Evolutionary conservation across 2,113 vertebrate species (phyloP).

Genomic region (Petaurus breviceps): DNA sequence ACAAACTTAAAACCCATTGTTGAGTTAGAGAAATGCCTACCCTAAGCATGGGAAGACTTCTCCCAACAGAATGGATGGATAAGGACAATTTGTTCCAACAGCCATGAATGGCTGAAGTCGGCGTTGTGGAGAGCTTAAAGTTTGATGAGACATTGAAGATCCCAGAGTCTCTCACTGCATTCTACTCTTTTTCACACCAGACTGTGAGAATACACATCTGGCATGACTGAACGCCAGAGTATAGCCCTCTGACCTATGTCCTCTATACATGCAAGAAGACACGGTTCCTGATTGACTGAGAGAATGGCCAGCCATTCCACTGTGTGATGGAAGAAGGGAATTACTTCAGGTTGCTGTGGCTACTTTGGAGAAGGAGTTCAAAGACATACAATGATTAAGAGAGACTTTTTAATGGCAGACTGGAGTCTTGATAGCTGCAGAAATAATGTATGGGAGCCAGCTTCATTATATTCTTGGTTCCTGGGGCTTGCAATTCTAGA

Average conservation of each 20-base stretch:
- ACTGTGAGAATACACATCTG: background rate
- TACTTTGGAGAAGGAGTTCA: background rate
- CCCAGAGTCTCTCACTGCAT: no score
- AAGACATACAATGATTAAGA: background rate
- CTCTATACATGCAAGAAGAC: background rate
- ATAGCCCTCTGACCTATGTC: background rate
- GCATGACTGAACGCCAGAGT: background rate
- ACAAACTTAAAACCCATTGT: no score
- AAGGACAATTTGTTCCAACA: no score
- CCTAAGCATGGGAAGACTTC: no score
- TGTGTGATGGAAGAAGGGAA: background rate
- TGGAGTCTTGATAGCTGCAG: background rate
- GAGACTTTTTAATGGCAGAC: background rate
- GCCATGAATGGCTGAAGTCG: no score
- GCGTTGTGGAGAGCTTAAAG: no score
- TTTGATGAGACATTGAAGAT: no score
- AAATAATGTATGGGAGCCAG: background rate
- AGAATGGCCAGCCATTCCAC: background rate
- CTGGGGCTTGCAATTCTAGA: background rate
- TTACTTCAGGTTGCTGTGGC: background rate
- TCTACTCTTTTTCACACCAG: no score
- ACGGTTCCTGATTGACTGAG: background rate
- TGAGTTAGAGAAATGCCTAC: no score
- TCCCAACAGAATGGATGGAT: no score
- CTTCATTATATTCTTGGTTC: background rate